A percentile compares a stretch with the other conserved stretches of the same genome.
phyloP scores from a whole-genome alignment of 2,888 invertebrate species.

The Calameuta filiformis region DNA sequence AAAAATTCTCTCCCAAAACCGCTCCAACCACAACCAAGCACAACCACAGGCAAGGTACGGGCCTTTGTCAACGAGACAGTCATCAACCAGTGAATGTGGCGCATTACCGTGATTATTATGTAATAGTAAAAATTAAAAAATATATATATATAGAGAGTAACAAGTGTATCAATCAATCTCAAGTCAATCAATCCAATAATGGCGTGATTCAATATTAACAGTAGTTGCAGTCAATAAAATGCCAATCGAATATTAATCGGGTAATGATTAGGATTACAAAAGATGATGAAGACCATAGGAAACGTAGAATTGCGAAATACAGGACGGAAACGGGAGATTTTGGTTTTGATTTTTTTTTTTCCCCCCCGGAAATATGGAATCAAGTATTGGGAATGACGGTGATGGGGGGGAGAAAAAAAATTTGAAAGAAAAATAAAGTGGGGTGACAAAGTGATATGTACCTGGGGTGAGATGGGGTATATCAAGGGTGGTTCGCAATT shows the following conservation, averaged over 20 bases:
- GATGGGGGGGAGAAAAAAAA: neutral
- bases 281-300: neutral
- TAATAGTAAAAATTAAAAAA: constrained; percentile 49
- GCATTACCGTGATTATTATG: constrained; percentile 64
- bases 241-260: constrained; percentile 48
- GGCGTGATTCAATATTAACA: constrained; percentile 51
- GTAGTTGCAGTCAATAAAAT: constrained; percentile 53
- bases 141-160: constrained; percentile 33
- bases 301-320: neutral
- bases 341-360: neutral
- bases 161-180: constrained; percentile 46
- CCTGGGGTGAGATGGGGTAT: neutral
- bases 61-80: constrained; percentile 63
- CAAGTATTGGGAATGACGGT: neutral
- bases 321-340: neutral
- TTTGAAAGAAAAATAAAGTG: neutral
- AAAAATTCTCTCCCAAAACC: constrained; percentile 65
- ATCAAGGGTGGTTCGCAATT: constrained; percentile 47
- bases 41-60: constrained; percentile 65
- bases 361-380: neutral
- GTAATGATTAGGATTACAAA: constrained; percentile 2
- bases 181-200: constrained; percentile 46
- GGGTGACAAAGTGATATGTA: neutral
- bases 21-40: constrained; percentile 66
- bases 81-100: constrained; percentile 62